These are phyloP conservation scores for Pollenia amentaria DNA, from an alignment of 2,888 invertebrate species.

Conservation along the genomic window DNA sequence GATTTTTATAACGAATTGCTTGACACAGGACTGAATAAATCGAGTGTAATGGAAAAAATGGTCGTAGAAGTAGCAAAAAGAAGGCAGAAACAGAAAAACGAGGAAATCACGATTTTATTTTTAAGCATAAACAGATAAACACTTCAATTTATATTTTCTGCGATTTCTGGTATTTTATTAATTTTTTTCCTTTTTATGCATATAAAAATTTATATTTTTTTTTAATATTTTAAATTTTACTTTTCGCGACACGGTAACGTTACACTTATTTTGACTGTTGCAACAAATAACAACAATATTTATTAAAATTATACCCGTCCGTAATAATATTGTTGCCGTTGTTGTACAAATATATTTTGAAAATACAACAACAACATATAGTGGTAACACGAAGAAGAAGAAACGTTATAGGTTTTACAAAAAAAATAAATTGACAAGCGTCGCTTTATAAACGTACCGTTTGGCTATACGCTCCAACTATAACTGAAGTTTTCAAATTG, in stretches of 20 bases:
- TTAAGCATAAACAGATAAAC: constrained; percentile 41
- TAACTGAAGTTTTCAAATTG: constrained; percentile 77
- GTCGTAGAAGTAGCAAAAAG: constrained; percentile 25
- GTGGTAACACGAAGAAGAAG: constrained; percentile 57
- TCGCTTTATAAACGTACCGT: constrained; percentile 76
- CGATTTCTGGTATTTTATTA: constrained; percentile 14
- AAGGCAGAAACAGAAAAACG: constrained; percentile 46
- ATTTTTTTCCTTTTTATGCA: not conserved
- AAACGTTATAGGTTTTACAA: constrained; percentile 62
- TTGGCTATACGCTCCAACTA: constrained; percentile 79
- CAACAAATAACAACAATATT: constrained; percentile 1
- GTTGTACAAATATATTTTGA: constrained; percentile 46
- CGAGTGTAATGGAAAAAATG: constrained; percentile 34
- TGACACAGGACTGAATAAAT: constrained; percentile 48
- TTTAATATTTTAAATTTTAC: constrained; percentile 12
- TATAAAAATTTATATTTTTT: constrained; percentile 16
- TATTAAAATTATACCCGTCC: constrained; percentile 39
- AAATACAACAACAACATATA: constrained; percentile 32
- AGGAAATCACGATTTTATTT: constrained; percentile 64
- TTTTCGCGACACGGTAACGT: constrained; percentile 25
- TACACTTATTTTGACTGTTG: constrained; percentile 47
- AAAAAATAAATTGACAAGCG: constrained; percentile 73
- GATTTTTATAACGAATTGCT: constrained; percentile 55
- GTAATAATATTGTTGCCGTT: constrained; percentile 37
- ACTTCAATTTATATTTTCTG: constrained; percentile 19